Conservation (phyloP, 2,797 vertebrate genomes). For the Takifugu ocellatus region DNA sequence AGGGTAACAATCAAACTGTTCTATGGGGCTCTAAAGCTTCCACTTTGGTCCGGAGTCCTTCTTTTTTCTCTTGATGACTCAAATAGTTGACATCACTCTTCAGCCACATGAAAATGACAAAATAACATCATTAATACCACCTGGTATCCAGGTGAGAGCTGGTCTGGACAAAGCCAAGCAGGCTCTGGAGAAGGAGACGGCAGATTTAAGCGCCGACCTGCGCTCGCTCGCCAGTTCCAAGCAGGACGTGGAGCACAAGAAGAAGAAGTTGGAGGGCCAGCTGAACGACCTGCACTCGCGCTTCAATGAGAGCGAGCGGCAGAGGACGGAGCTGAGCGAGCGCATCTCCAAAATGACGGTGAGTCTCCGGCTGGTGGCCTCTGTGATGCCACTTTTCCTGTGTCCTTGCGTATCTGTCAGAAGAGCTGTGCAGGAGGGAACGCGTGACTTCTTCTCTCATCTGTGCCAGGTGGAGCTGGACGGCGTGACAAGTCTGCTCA, state of each 20-base stretch:
- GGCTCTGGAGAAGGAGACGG: constrained; percentile 87
- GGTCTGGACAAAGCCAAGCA: constrained; percentile 93
- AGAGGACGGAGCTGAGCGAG: constrained; percentile 86
- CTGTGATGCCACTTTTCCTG: background rate
- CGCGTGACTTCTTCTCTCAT: too few species aligned
- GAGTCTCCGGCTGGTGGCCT: constrained; percentile 23
- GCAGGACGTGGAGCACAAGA: constrained; percentile 93
- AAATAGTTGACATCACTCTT: too few species aligned
- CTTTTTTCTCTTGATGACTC: too few species aligned
- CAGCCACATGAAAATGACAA: too few species aligned
- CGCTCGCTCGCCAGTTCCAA: constrained; percentile 81
- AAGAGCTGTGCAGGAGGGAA: background rate
- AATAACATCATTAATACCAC: too few species aligned
- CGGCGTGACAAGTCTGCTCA: constrained; percentile 80
- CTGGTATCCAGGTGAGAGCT: constrained; percentile 77
- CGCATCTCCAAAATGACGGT: constrained; percentile 87
- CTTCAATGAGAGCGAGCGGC: constrained; percentile 83
- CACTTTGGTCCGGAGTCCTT: too few species aligned
- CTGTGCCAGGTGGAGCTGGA: constrained; percentile 84
- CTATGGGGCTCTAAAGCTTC: background rate
- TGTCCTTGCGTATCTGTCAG: background rate
- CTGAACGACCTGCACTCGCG: constrained; percentile 86
- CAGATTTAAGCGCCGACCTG: constrained; percentile 82
- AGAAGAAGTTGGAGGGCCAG: constrained; percentile 92
- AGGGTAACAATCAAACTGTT: constrained; percentile 68